Conservation (phyloP, 1,140 invertebrate species). For the Saccostrea cuccullata region DNA sequence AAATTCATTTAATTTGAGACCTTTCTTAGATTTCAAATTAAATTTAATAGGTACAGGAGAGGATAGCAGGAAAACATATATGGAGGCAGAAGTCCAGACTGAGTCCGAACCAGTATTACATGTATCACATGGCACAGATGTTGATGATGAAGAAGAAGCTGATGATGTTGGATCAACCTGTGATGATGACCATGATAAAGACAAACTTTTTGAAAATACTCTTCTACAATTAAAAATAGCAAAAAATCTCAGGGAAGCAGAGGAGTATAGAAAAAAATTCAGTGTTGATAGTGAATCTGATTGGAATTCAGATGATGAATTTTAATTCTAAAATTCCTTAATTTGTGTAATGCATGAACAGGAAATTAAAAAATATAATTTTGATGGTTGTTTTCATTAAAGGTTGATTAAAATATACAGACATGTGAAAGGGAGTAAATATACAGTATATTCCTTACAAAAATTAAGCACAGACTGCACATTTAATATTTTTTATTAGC, state of each 20-base stretch:
- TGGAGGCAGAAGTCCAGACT: not conserved
- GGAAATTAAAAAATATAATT: constrained; percentile 4
- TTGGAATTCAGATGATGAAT: not conserved
- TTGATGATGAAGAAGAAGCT: not conserved
- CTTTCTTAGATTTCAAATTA: not conserved
- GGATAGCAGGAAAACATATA: not conserved
- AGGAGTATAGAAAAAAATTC: not conserved
- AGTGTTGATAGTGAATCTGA: constrained; percentile 11
- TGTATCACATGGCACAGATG: not conserved
- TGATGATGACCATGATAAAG: not conserved
- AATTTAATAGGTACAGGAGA: not conserved
- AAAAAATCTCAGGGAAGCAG: constrained; percentile 8
- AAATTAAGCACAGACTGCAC: not conserved
- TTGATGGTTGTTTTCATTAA: not conserved
- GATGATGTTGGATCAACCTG: not conserved
- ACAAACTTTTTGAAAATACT: not conserved
- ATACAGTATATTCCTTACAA: not conserved
- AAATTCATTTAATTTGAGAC: not conserved
- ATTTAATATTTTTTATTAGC: not conserved
- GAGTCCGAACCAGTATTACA: not conserved
- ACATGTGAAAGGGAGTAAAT: not conserved
- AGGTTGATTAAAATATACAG: not conserved
- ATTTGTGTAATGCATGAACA: not conserved
- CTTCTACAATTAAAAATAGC: not conserved
- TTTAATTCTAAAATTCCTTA: not conserved